phyloP scores from a whole-genome alignment of 1,140 invertebrate genomes.

The Harlomillsia oculata region DNA sequence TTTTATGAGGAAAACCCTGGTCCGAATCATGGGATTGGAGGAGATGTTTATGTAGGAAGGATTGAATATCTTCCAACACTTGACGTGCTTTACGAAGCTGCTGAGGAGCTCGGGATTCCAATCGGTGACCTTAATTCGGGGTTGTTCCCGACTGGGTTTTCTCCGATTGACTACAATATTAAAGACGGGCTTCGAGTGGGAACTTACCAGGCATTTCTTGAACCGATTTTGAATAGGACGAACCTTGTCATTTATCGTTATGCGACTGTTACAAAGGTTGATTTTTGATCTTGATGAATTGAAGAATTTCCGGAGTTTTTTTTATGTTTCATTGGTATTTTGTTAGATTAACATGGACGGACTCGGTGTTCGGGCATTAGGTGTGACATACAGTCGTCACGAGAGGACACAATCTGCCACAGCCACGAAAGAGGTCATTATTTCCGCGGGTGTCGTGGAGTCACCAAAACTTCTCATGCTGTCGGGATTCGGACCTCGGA shows the following conservation, averaged over 20 bases:
- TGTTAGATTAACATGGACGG: not conserved
- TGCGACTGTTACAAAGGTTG: conserved; percentile 19
- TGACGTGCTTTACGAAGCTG: not conserved
- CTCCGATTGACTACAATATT: conserved; percentile 4
- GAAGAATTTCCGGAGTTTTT: not conserved
- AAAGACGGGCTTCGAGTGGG: conserved; percentile 15
- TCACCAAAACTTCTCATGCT: conserved; percentile 9
- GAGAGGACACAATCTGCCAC: not conserved
- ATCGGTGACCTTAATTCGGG: conserved; percentile 3
- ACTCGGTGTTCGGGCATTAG: not conserved
- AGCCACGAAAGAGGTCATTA: conserved; percentile 13
- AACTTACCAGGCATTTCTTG: conserved; percentile 16
- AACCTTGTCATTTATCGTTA: conserved; percentile 15
- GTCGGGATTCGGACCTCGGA: conserved; percentile 34
- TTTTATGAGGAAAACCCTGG: conserved; percentile 6
- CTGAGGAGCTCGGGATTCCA: conserved; percentile 9
- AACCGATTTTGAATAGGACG: conserved; percentile 10
- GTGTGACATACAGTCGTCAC: conserved; percentile 9
- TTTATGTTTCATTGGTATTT: not conserved
- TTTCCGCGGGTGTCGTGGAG: not conserved
- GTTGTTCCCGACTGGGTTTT: conserved; percentile 1
- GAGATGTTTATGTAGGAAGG: conserved; percentile 9
- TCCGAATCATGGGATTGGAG: conserved; percentile 13
- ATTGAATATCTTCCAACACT: not conserved
- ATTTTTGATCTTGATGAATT: not conserved